Base-by-base conservation (phyloP, 2,797 vertebrate species). In the Pangasius djambal region DNA sequence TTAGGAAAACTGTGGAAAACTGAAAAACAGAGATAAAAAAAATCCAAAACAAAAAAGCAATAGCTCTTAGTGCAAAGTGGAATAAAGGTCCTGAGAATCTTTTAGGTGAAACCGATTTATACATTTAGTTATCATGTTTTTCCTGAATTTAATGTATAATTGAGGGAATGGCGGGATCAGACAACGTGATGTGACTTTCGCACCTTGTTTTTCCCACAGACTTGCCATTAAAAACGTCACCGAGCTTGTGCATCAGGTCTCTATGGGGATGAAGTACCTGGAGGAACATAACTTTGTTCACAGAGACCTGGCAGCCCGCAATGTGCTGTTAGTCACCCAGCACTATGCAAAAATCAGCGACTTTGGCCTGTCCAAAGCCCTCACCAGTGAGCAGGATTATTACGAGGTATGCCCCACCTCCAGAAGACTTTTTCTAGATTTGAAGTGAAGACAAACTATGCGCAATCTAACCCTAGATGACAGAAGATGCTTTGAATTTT, bases 271-370 rank as follows among this genome's bases (percentile, higher is more conserved):
- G 98, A 99, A 98, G 89, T 99, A 99, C 91, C 92, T 99, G 93
- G 98, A 99, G 90, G 98, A 99, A 89, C 94, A 97, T 90, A 98
- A 98, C 94, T 99, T 99, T 61, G 98, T 99, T 88, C 98, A 99
- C 93, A 96, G 98, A 89, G 98, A 99, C 94, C 96, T 99, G 28
- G 98, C 98, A 52, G 98, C 98, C 87, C 96, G 98, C 91, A 99
- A 99, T 0, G 98, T 99, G 0, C 93, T 99, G 82, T 94, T 99
- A 92, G 98, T 99, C 87, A 99, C 98, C 0, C 98, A 99, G 92
- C 98, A 99, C 95, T 99, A 99, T 48, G 98, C 98, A 91, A 99
- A 99, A 95, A 99, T 99, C 94, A 99, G 98, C 10, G 98, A 99
- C 94, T 99, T 99, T 0, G 98, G 98, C 50, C 98, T 99, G 92